phyloP scores from a whole-genome alignment of 1,140 invertebrate genomes.

The Drusus annulatus region DNA sequence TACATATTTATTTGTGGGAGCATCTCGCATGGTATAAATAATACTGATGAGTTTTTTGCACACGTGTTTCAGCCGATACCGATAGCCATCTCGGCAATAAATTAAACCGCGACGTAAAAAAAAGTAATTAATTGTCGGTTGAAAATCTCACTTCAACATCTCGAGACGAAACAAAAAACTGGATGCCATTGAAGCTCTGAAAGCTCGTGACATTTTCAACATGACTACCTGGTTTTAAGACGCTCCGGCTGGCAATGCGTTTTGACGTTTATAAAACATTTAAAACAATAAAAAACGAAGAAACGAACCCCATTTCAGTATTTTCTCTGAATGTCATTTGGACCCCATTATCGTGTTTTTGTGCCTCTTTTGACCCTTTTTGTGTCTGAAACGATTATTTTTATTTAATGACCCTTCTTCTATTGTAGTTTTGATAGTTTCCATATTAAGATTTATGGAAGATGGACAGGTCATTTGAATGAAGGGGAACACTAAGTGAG shows the following conservation, averaged over 20 bases:
- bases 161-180: neutral
- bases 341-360: neutral
- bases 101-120: neutral
- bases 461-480: too few species aligned
- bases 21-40: too few species aligned
- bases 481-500: too few species aligned
- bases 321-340: neutral
- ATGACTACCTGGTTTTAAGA: neutral
- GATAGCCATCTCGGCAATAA: too few species aligned
- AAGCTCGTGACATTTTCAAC: neutral
- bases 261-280: slow-evolving; percentile 7
- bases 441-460: too few species aligned
- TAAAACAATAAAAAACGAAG: neutral
- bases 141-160: slow-evolving; percentile 6
- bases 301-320: neutral
- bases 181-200: neutral
- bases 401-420: neutral
- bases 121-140: slow-evolving; percentile 3
- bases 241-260: neutral
- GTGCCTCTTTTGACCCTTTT: neutral
- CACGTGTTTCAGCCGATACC: too few species aligned
- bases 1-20: too few species aligned
- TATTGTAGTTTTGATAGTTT: too few species aligned
- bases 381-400: neutral
- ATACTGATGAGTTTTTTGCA: too few species aligned